phyloP scores from a whole-genome alignment of 1,140 invertebrate genomes.

The Pseudomyrmex sp. region DNA sequence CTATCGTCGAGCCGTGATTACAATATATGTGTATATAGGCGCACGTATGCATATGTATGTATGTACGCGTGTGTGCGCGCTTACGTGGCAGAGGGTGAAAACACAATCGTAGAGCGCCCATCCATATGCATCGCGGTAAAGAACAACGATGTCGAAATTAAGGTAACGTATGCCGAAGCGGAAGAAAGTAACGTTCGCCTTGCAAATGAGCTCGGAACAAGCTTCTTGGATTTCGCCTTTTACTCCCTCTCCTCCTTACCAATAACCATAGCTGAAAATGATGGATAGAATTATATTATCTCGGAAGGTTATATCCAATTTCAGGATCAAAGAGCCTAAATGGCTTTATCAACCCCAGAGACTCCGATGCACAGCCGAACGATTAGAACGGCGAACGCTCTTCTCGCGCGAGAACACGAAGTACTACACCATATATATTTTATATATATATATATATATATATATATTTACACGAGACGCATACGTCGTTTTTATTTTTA shows the following conservation, averaged over 20 bases:
- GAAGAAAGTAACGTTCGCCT: conserved; percentile 32
- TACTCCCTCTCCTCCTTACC: no score
- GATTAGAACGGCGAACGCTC: neutral
- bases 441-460: no score
- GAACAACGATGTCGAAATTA: conserved; percentile 69
- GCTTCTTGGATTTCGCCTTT: conserved; percentile 41
- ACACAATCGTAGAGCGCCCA: conserved; percentile 39
- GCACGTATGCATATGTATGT: conserved; percentile 27
- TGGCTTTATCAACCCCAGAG: neutral
- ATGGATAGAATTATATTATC: conserved; percentile 16
- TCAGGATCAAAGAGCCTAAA: neutral
- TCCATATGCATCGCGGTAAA: conserved; percentile 72
- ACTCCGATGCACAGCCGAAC: neutral
- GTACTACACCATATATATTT: no score
- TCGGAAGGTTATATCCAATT: conserved; percentile 5
- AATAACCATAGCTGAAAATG: neutral
- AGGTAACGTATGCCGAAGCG: conserved; percentile 25
- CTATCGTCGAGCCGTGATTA: conserved; percentile 34
- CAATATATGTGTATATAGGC: neutral
- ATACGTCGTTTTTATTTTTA: no score
- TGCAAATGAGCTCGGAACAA: conserved; percentile 48
- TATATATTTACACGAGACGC: no score
- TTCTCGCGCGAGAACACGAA: no score
- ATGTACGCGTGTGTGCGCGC: neutral
- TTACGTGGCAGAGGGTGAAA: neutral